Evolutionary conservation across 2,888 invertebrate species (phyloP), one percentile per base, ranked within the genome.

Genomic region (Drosophila lacicola): DNA sequence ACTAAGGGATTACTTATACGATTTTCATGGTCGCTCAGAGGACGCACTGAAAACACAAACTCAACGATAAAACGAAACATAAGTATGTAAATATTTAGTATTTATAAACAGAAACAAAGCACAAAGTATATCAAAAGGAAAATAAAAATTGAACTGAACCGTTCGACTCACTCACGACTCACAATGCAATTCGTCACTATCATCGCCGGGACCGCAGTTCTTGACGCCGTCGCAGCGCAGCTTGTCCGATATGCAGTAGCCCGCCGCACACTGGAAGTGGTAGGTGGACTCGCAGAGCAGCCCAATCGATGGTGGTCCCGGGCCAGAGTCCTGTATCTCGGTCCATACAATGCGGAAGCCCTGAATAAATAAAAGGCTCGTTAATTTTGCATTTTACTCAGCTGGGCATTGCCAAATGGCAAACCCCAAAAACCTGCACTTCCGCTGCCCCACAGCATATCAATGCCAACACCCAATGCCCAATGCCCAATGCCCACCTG

Each of bases 321-420:
- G 93, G 66, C 94, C 94, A 53, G 94, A 94, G 74, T 95, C 95
- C 84, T 94, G 94, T 84, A 98, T 96, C 94, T 99, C 98, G 65
- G 98, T 98, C 98, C 98, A 99, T 56, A 97, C 95, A 50, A 98
- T 96, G 90, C 96, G 95, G 94, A 98, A 99, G 69, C 98, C 99
- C 92, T 96, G 62, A 14, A 45, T 36, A 21, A 21, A 47, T 14
- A 8, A 29, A 36, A 19, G 8, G 29, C 17, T 44, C 39, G 42
- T 54, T 51, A 13, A 2, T 41, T 29, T 34, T 42, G 9, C 11
- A 21, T 19, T 41, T 21, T 10, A 13, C 10, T 8, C 42, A 49
- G 6, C 13, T 34, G 39, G 50, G 45, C 64, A 39, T 13, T 13
- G 11, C 17, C 11, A 0, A 58, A 33, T 46, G 13, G 13, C 13